Evolutionary conservation across 2,797 vertebrate species (phyloP), one percentile per base, ranked within the genome.

Genomic region (Falco naumanni): DNA sequence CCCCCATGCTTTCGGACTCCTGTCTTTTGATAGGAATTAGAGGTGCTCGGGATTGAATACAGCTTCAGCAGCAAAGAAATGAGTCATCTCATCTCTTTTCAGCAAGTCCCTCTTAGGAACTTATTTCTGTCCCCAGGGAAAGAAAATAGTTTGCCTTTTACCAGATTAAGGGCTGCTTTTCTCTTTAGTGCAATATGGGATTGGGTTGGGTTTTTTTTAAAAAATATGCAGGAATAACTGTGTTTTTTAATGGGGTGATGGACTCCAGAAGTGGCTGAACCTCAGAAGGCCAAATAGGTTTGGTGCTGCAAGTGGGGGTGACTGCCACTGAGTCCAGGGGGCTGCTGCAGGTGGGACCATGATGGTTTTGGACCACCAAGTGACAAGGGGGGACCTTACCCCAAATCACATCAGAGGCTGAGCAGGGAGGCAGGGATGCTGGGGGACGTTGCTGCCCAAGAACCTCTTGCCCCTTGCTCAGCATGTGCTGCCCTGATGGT

Each of bases 81-180:
- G 96, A 96, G 60, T 96, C 95, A 96, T 75, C 60, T 89, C 26
- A 0, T 87, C 70, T 83, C 70, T 91, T 70, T 70, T 76, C 64
- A 89, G 79, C 8, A 0, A 91, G 72, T 87, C 71, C 53, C 68
- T 82, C 64, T 83, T 54, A 77, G 68, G 75, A 89, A 83, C 50
- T 94, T 79, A 84, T 90, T 95, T 90, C 68, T 34, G 64, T 94
- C 90, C 70, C 75, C 29, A 31, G 53, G 63, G 90, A 89, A 88
- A 92, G 70, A 80, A 95, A 94, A 93, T 83, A 94, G 47, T 92
- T 90, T 57, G n/a, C 76, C 53, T 85, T 84, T 70, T 77, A 76
- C 57, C 75, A 75, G 76, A 90, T 82, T 64, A 39, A 84, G 85
- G 31, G 33, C 66, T 91, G 77, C 51, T 88, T 84, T 95, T 81